Conservation (phyloP, 1,140 invertebrate genomes). For the silkworm (Bombyx mori) region ASM3026992v2 NC_085110.1:12257501-12258000, state of each 20-base stretch:
- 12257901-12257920: slow-evolving; percentile 86
- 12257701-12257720: neutral
- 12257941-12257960: slow-evolving; percentile 86
- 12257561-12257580: too few relatives aligned
- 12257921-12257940: slow-evolving; percentile 86
- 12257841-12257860: slow-evolving; percentile 84
- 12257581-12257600: too few relatives aligned
- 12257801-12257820: slow-evolving; percentile 85
- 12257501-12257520: too few relatives aligned
- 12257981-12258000: slow-evolving; percentile 86
- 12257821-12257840: slow-evolving; percentile 82
- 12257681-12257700: neutral
- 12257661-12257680: neutral
- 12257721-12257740: slow-evolving; percentile 39
- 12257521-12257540: too few relatives aligned
- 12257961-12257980: slow-evolving; percentile 84
- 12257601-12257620: too few relatives aligned
- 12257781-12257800: slow-evolving; percentile 83
- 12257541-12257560: too few relatives aligned
- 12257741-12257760: slow-evolving; percentile 80
- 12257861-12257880: slow-evolving; percentile 78
- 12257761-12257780: slow-evolving; percentile 82
- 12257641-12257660: neutral
- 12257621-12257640: too few relatives aligned
- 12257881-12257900: slow-evolving; percentile 88